Conservation (phyloP, 2,888 invertebrate species). For the Macrosiphum euphorbiae region DNA sequence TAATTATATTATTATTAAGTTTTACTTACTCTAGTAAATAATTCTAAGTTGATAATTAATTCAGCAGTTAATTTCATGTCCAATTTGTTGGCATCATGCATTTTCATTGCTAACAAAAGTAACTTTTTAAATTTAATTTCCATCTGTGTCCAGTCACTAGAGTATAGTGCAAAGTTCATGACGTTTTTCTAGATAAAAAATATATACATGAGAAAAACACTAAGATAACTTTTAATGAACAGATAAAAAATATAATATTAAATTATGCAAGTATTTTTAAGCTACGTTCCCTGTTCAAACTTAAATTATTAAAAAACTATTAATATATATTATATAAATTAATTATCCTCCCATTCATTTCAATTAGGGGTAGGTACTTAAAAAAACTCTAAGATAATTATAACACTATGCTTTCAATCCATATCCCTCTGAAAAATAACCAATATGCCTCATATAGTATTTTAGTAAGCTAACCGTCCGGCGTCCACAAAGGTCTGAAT, state of each 20-base stretch:
- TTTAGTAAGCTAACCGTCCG: neutral
- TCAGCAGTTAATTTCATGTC: slow-evolving; percentile 25
- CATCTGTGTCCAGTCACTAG: slow-evolving; percentile 44
- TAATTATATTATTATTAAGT: neutral
- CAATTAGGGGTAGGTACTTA: neutral
- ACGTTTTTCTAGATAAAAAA: slow-evolving; percentile 29
- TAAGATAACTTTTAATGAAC: neutral
- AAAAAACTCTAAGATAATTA: neutral
- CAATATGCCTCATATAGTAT: neutral
- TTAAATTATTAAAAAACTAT: neutral
- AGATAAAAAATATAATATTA: neutral
- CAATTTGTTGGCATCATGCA: slow-evolving; percentile 9
- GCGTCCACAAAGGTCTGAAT: neutral
- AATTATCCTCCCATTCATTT: neutral
- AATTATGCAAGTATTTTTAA: neutral
- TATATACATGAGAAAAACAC: neutral
- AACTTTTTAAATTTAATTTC: slow-evolving; percentile 5
- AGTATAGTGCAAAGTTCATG: slow-evolving; percentile 22
- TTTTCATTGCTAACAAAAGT: slow-evolving; percentile 38
- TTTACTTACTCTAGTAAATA: slow-evolving; percentile 20
- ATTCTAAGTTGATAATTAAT: slow-evolving; percentile 8
- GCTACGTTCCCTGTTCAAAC: neutral
- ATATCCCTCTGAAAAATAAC: neutral
- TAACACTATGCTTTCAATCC: neutral
- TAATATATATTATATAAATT: neutral